Conservation (phyloP, 2,888 invertebrate species). For the Nymphalis polychloros region DNA sequence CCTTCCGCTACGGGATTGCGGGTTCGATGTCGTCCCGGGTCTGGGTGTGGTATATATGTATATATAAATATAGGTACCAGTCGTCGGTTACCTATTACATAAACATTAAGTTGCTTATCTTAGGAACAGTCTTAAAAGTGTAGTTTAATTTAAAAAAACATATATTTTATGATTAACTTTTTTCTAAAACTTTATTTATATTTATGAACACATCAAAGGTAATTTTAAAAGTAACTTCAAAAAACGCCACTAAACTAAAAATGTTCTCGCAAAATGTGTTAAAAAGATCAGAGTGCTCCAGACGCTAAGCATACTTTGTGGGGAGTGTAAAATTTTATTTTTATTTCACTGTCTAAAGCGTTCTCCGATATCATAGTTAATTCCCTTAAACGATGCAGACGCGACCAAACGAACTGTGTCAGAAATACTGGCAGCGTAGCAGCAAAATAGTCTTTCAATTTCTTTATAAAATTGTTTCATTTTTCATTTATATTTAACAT, state of each 20-base stretch:
- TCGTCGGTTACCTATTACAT: no score
- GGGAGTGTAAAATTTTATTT: constrained; percentile 19
- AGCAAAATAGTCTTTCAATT: background rate
- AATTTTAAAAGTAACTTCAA: background rate
- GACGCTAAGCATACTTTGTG: constrained; percentile 16
- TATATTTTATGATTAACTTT: no score
- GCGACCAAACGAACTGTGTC: constrained; percentile 10
- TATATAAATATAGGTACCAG: no score
- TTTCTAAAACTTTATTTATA: no score
- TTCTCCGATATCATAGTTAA: constrained; percentile 19
- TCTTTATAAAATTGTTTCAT: constrained; percentile 5
- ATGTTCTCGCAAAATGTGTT: background rate
- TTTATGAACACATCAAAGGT: background rate
- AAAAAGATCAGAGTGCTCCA: constrained; percentile 7
- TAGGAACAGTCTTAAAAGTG: no score
- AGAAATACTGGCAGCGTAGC: constrained; percentile 6
- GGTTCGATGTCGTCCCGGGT: no score
- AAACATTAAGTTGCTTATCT: no score
- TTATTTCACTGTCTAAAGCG: constrained; percentile 17
- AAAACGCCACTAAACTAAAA: background rate
- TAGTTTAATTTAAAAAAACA: no score
- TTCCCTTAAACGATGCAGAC: constrained; percentile 23
- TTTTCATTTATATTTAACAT: background rate
- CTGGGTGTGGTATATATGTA: no score
- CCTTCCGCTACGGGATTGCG: no score